Base-by-base conservation (phyloP, 1,140 invertebrate genomes). In the Triops cancriformis region DNA sequence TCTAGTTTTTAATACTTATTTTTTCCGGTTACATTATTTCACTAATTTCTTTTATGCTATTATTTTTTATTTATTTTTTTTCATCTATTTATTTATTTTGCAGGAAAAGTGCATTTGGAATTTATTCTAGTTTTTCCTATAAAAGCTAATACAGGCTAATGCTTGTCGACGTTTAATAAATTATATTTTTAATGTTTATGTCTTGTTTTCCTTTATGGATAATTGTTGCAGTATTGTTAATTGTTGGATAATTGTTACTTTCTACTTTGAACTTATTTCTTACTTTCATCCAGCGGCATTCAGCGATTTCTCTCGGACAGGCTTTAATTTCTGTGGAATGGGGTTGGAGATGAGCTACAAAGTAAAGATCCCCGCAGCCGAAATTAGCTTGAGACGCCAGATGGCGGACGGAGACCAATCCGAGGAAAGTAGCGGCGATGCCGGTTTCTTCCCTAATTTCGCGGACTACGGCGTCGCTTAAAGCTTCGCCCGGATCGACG, bases 371-470 rank as follows among this genome's bases (percentile, higher is more conserved):
- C 1, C 92, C 94, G 82, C 94, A 96, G 7, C 87, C 89, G 83
- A 92, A 96, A 81, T 88, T 88, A 80, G 88, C 89, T 64, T 85
- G 82, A 0, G 74, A n/a, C 77, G 86, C 85, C 45, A 83, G 81
- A 82, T 97, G 94, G 79, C 94, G 87, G 79, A 96, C 89, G 73
- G 89, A 87, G 12, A 97, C 83, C 11, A 97, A 81, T 31, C 90
- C 91, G 73, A 89, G 84, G 84, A 96, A 97, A 78, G 89, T 87
- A 1, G 91, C 87, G 74, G 88, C 82, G 72, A 98, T 88, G 72
- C 93, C 93, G 1, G 95, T 98, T 85, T 98, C 95, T 87, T 97
- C 95, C 26, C 89, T 85, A 1, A 97, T 93, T 87, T 98, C 95
- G 81, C 95, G 87, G 45, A 90, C 87, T 6, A 91, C 92, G 14